Percentiles rank a stretch among this genome's conserved stretches.
phyloP scores from a whole-genome alignment of 2,888 invertebrate species.

The Aphidoletes aphidimyza region DNA sequence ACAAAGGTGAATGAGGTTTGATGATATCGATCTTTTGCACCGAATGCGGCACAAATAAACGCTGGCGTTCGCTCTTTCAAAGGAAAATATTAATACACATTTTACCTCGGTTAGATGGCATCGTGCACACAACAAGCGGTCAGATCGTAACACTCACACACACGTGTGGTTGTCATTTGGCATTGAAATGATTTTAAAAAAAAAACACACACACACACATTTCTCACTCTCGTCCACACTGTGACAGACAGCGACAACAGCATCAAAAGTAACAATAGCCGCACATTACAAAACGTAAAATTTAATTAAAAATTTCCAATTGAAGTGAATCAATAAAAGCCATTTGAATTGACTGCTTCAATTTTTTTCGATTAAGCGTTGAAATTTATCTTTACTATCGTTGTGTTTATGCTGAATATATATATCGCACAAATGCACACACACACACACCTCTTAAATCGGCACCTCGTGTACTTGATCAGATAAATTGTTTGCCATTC shows the following conservation, averaged over 20 bases:
- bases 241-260: too few relatives aligned
- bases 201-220: too few relatives aligned
- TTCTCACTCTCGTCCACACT: too few relatives aligned
- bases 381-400: conserved; percentile 20
- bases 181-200: not conserved
- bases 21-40: not conserved
- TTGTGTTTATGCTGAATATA: not conserved
- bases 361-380: conserved; percentile 16
- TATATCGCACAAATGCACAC: too few relatives aligned
- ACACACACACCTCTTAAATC: conserved; percentile 14
- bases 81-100: too few relatives aligned
- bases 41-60: too few relatives aligned
- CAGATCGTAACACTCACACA: not conserved
- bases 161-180: too few relatives aligned
- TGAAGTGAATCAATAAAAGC: conserved; percentile 34
- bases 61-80: too few relatives aligned
- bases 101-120: too few relatives aligned
- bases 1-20: not conserved
- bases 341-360: conserved; percentile 14
- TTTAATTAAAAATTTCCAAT: conserved; percentile 44
- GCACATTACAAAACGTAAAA: conserved; percentile 37
- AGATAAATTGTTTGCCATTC: not conserved
- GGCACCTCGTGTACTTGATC: conserved; percentile 34
- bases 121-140: not conserved
- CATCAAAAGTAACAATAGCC: not conserved